These are phyloP conservation scores for Aphis gossypii DNA, from an alignment of 1,140 invertebrate genomes.

Conservation along the genomic window DNA sequence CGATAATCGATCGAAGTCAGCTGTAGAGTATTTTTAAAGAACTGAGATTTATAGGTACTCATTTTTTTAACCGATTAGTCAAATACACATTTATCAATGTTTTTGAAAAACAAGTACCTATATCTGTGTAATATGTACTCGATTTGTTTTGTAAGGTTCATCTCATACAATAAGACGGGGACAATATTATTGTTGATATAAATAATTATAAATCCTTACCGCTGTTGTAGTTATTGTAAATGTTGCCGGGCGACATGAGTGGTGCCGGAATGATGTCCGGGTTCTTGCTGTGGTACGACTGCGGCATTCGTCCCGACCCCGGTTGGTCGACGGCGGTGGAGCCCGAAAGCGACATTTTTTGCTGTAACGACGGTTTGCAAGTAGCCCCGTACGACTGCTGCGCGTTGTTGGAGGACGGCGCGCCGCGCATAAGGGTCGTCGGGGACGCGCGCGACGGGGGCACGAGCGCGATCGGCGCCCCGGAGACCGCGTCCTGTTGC, in stretches of 20 bases:
- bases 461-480: not conserved
- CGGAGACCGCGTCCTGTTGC: not conserved
- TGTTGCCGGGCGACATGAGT: not conserved
- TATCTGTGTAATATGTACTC: not conserved
- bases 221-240: not conserved
- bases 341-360: not conserved
- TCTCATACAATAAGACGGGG: not conserved
- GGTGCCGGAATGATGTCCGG: constrained; percentile 41
- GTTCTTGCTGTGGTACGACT: constrained; percentile 16
- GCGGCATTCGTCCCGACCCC: not conserved
- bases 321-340: not conserved
- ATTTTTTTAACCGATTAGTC: too few relatives aligned
- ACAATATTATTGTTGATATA: too few relatives aligned
- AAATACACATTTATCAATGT: too few relatives aligned
- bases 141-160: not conserved
- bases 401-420: not conserved
- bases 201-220: not conserved
- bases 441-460: not conserved
- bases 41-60: too few relatives aligned
- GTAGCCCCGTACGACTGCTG: not conserved
- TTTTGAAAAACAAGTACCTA: not conserved
- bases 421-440: not conserved
- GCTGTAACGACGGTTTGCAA: not conserved
- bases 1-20: too few relatives aligned
- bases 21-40: too few relatives aligned